phyloP scores from a whole-genome alignment of 2,888 invertebrate species.

The Standfussiana lucernea region DNA sequence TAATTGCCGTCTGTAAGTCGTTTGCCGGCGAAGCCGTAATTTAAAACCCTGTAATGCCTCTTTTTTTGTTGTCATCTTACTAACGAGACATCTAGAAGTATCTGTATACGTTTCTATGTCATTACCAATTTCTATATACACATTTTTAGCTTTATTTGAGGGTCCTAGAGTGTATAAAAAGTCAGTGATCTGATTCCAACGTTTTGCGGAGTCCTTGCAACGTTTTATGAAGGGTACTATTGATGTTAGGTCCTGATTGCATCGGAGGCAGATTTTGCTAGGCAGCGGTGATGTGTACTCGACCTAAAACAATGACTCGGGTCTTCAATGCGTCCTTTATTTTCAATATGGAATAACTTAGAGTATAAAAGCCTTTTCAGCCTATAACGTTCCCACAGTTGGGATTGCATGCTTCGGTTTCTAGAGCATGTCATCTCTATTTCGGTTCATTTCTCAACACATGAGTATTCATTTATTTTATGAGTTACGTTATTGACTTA shows the following conservation, averaged over 20 bases:
- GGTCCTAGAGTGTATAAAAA: constrained; percentile 59
- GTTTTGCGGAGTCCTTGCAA: constrained; percentile 72
- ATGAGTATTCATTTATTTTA: background rate
- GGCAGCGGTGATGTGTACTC: constrained; percentile 74
- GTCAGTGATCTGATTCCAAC: constrained; percentile 72
- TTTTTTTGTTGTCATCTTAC: constrained; percentile 54
- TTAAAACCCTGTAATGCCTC: constrained; percentile 61
- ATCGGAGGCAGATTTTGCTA: constrained; percentile 72
- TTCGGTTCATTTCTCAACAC: background rate
- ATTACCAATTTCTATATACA: constrained; percentile 68
- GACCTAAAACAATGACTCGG: constrained; percentile 80
- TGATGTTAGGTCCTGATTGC: constrained; percentile 64
- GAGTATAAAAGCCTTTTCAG: background rate
- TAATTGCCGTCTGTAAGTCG: constrained; percentile 18
- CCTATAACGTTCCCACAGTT: background rate
- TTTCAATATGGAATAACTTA: constrained; percentile 9
- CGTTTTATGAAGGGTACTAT: constrained; percentile 73
- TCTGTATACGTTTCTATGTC: constrained; percentile 58
- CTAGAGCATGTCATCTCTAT: background rate
- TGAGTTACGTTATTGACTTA: background rate
- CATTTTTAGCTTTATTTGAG: constrained; percentile 66
- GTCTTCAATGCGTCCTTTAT: constrained; percentile 51
- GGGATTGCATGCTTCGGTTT: background rate
- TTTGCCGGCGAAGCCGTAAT: constrained; percentile 44
- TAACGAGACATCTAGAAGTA: constrained; percentile 43